Conservation (phyloP, 2,888 invertebrate species). For the Caradrina kadenii region DNA sequence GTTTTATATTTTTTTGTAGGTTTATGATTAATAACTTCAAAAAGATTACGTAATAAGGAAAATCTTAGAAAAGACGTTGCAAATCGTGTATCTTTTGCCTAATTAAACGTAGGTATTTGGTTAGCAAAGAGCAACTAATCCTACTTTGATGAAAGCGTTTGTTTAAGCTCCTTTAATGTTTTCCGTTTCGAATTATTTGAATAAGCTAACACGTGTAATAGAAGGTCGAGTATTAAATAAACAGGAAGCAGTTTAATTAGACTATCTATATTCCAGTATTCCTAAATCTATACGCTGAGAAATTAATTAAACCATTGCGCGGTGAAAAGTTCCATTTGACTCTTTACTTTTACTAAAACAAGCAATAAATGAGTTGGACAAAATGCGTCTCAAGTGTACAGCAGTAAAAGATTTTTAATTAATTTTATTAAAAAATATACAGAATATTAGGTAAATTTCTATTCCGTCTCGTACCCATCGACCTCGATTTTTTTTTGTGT, state of each 20-base stretch:
- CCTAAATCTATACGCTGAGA: too few relatives aligned
- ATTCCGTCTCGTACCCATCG: too few relatives aligned
- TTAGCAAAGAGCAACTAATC: constrained; percentile 17
- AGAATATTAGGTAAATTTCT: too few relatives aligned
- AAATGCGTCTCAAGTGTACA: too few relatives aligned
- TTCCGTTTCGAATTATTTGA: background rate
- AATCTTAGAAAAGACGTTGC: constrained; percentile 13
- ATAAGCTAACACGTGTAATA: background rate
- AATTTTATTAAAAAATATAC: too few relatives aligned
- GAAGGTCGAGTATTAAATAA: constrained; percentile 7
- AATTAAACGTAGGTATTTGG: background rate
- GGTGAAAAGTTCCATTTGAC: too few relatives aligned
- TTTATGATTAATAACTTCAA: constrained; percentile 29
- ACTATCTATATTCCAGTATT: background rate
- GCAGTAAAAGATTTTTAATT: too few relatives aligned
- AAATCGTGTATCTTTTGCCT: constrained; percentile 28
- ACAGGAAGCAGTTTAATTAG: constrained; percentile 1
- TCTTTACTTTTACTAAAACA: too few relatives aligned
- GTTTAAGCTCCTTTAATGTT: background rate
- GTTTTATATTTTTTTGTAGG: background rate
- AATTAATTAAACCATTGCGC: too few relatives aligned
- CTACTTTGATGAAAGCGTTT: constrained; percentile 4
- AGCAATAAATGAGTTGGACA: too few relatives aligned
- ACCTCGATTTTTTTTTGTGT: too few relatives aligned
- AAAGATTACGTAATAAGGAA: constrained; percentile 44